phyloP scores from a whole-genome alignment of 2,797 vertebrate genomes.

The Oreochromis mossambicus region DNA sequence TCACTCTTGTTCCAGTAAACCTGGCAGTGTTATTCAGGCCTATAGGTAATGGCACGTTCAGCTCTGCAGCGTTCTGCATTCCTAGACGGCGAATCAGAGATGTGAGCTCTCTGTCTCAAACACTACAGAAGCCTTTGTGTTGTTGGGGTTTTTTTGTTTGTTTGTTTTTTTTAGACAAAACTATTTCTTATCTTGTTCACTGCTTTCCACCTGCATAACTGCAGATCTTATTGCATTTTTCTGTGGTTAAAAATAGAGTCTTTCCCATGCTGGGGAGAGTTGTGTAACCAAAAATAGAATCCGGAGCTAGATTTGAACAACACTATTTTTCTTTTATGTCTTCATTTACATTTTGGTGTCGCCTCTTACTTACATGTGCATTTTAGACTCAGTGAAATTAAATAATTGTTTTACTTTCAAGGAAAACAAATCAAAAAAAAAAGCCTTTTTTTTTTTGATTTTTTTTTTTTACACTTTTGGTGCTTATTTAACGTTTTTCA shows the following conservation, averaged over 20 bases:
- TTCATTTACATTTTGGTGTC: not conserved
- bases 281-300: not conserved
- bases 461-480: too few species aligned
- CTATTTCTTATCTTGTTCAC: not conserved
- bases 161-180: not conserved
- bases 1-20: slow-evolving; percentile 67
- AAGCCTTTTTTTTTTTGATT: too few species aligned
- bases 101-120: slow-evolving; percentile 39
- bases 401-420: not conserved
- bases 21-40: slow-evolving; percentile 44
- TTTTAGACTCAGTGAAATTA: not conserved
- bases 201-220: not conserved
- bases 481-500: too few species aligned
- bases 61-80: slow-evolving; percentile 62
- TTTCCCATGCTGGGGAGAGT: not conserved
- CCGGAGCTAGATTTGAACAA: not conserved
- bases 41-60: slow-evolving; percentile 61
- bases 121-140: slow-evolving; percentile 6
- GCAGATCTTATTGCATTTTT: not conserved
- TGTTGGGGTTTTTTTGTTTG: not conserved
- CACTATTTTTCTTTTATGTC: not conserved
- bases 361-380: not conserved
- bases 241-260: not conserved
- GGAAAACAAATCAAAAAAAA: not conserved
- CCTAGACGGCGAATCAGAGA: slow-evolving; percentile 77